Evolutionary conservation across 2,888 invertebrate species (phyloP), one percentile per base, ranked within the genome.

Genomic region (Globia sparganii): DNA sequence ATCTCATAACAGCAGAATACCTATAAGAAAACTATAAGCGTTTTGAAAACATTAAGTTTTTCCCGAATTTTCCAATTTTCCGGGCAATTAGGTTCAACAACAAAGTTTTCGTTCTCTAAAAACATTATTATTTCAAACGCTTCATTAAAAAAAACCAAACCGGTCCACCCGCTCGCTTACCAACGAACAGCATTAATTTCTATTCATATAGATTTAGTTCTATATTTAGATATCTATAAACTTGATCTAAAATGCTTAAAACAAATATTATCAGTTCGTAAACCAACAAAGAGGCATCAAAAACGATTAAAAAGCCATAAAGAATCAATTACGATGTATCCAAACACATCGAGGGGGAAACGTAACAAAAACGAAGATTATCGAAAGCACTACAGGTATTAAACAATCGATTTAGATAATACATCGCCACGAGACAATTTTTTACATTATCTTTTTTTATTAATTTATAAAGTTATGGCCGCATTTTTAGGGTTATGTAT

Each of bases 401-500:
- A 89, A 86, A 94, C 90, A 89, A 91, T 87, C 91, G 91, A 92
- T 94, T 94, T 91, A 92, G 92, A 94, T 92, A 93, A 91, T 89
- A 87, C 87, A 89, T 89, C 88, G 86, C 85, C 89, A 91, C 86
- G 79, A 78, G 83, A 83, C 80, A 77, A 53, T 73, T 83, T 86
- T 88, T 90, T 89, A 75, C 69, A 58, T 62, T 71, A 28, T 21
- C 5, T 49, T 90, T 90, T 90, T 90, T 67, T 72, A 75, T 75
- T 77, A 28, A 80, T 83, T 78, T 66, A 81, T 68, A 62, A 75
- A 79, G 46, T 65, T 66, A 75, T 73, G 37, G 25, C 49, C n/a
- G 25, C 34, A 64, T n/a, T 72, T 78, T 87, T 83, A 83, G 88
- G 80, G 89, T 75, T 78, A 73, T 72, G 76, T 64, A 40, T 15